Conservation (phyloP, 1,140 invertebrate genomes). For the Drosophila serrata region DNA sequence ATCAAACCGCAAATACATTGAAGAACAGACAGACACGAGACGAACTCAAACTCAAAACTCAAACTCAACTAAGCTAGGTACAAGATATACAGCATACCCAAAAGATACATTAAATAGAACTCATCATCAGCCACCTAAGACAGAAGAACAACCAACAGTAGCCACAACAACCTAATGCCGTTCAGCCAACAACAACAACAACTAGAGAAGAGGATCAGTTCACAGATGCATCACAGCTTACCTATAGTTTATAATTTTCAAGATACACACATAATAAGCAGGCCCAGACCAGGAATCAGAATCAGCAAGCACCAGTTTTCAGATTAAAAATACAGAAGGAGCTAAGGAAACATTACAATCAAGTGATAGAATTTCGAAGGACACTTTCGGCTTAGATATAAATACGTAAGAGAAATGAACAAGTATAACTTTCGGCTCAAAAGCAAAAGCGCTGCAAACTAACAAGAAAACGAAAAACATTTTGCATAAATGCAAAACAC, state of each 20-base stretch:
- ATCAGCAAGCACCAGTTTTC: slow-evolving; percentile 27
- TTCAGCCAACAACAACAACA: slow-evolving; percentile 56
- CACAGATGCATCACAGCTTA: slow-evolving; percentile 51
- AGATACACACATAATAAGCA: slow-evolving; percentile 42
- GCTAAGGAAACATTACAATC: slow-evolving; percentile 39
- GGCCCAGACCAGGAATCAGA: slow-evolving; percentile 29
- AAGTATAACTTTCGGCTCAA: slow-evolving; percentile 50
- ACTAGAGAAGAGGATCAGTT: slow-evolving; percentile 45
- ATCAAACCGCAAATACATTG: slow-evolving; percentile 45
- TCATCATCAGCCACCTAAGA: slow-evolving; percentile 62
- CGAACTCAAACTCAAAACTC: slow-evolving; percentile 34
- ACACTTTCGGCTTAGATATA: slow-evolving; percentile 63
- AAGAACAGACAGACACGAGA: slow-evolving; percentile 50
- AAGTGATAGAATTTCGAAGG: slow-evolving; percentile 60
- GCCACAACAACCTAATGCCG: slow-evolving; percentile 64
- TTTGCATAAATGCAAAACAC: slow-evolving; percentile 42
- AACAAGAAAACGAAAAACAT: slow-evolving; percentile 23
- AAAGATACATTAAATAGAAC: slow-evolving; percentile 56
- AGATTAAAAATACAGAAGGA: slow-evolving; percentile 56
- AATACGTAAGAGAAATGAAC: slow-evolving; percentile 9
- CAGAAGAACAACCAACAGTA: slow-evolving; percentile 49
- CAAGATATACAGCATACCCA: slow-evolving; percentile 43
- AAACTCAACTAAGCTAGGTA: slow-evolving; percentile 63
- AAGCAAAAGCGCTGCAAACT: slow-evolving; percentile 52
- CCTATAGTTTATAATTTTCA: slow-evolving; percentile 41